Evolutionary conservation across 2,888 invertebrate genomes (phyloP).

Genomic region (Rhorus exstirpatorius): DNA sequence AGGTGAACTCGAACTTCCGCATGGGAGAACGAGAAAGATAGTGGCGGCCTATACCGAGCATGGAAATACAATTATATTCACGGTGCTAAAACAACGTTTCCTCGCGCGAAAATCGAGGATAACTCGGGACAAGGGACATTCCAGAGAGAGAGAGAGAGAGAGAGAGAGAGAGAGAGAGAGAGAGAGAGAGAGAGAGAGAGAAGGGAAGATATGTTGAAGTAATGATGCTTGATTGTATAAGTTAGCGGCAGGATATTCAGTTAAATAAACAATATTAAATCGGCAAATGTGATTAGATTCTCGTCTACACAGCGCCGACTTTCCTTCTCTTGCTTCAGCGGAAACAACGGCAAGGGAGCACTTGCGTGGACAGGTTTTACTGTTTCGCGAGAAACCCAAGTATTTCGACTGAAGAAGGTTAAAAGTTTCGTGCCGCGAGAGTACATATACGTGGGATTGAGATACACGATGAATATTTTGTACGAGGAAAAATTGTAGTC

Average conservation of each 20-base stretch:
- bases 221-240: conserved; percentile 85
- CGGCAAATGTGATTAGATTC: conserved; percentile 78
- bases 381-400: not conserved
- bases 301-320: conserved; percentile 74
- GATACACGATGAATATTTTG: not conserved
- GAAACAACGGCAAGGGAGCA: not conserved
- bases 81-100: conserved; percentile 75
- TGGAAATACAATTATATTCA: conserved; percentile 85
- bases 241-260: conserved; percentile 83
- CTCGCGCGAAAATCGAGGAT: conserved; percentile 47
- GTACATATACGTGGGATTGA: not conserved
- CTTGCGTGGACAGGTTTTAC: not conserved
- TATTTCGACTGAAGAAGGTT: not conserved
- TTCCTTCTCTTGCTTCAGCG: conserved; percentile 64
- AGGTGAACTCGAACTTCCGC: conserved; percentile 23
- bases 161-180: conserved; percentile 26
- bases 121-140: not conserved
- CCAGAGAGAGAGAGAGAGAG: conserved; percentile 29
- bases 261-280: conserved; percentile 85
- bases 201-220: conserved; percentile 69
- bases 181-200: conserved; percentile 16
- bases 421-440: not conserved
- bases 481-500: not conserved
- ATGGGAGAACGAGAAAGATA: conserved; percentile 25
- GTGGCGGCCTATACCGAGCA: conserved; percentile 77